Evolutionary conservation across 2,113 vertebrate species (phyloP).

Genomic region (Lophura nycthemera): DNA sequence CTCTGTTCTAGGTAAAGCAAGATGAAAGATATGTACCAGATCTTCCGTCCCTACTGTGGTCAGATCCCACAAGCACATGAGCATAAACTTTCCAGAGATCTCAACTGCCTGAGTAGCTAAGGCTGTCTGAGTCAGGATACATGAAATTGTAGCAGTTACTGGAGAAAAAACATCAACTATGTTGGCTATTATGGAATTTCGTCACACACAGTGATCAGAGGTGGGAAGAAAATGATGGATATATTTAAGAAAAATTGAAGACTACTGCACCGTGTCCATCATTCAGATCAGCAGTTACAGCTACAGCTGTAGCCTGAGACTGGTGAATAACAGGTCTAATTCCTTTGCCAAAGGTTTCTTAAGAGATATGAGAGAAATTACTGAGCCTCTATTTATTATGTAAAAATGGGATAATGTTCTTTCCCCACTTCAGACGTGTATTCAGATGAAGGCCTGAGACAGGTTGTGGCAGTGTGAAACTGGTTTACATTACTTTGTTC

Average conservation of each 20-base stretch:
- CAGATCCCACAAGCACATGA: background rate
- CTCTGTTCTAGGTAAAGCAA: background rate
- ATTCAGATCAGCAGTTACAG: conserved; percentile 1
- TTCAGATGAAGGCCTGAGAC: background rate
- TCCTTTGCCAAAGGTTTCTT: conserved; percentile 19
- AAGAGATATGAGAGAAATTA: background rate
- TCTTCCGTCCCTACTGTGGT: background rate
- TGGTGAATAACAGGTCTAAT: conserved; percentile 44
- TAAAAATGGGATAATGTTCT: background rate
- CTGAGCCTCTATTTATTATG: background rate
- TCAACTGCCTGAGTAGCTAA: background rate
- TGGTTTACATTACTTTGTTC: background rate
- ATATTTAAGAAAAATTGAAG: background rate
- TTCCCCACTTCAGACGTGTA: background rate
- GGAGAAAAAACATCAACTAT: background rate
- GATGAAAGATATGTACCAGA: background rate
- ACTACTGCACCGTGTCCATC: background rate
- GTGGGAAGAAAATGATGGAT: background rate
- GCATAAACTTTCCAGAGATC: background rate
- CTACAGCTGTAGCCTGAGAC: background rate
- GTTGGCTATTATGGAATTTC: background rate
- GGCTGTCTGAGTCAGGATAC: background rate
- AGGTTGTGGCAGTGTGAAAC: background rate
- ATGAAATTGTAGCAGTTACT: background rate
- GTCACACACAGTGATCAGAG: background rate